phyloP scores from a whole-genome alignment of 2,888 invertebrate genomes.

The Andrena marginata region DNA sequence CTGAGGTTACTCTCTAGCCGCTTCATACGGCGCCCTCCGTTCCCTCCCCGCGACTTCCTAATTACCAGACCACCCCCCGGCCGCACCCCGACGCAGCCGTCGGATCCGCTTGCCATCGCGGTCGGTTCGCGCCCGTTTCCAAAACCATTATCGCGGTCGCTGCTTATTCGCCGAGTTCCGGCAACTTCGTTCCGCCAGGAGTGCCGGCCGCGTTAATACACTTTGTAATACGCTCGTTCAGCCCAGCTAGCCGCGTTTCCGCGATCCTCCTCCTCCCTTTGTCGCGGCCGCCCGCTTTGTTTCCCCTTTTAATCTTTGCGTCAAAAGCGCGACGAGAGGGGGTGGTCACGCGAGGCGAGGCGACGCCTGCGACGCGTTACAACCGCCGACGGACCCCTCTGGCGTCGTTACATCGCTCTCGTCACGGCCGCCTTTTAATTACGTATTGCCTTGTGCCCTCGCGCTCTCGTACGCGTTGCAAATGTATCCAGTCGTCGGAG shows the following conservation, averaged over 20 bases:
- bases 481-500: too few relatives aligned
- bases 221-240: constrained; percentile 15
- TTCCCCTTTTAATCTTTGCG: constrained; percentile 57
- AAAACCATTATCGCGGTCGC: constrained; percentile 39
- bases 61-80: constrained; percentile 27
- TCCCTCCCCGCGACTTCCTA: constrained; percentile 5
- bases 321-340: constrained; percentile 32
- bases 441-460: constrained; percentile 33
- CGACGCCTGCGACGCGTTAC: constrained; percentile 36
- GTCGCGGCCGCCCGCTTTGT: constrained; percentile 38
- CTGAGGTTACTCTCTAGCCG: constrained; percentile 2
- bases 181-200: constrained; percentile 22
- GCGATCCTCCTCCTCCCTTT: constrained; percentile 33
- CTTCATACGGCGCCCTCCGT: constrained; percentile 7
- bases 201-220: constrained; percentile 27
- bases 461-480: neutral
- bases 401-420: constrained; percentile 12
- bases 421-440: constrained; percentile 72
- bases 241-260: neutral
- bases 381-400: constrained; percentile 22
- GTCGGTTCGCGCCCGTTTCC: neutral
- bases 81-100: neutral
- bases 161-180: constrained; percentile 20
- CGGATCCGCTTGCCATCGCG: neutral
- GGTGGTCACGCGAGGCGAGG: constrained; percentile 70